These are phyloP conservation scores for Mormyrus proboscirostris DNA, from an alignment of 2,797 vertebrate genomes.

Conservation along the genomic window DNA sequence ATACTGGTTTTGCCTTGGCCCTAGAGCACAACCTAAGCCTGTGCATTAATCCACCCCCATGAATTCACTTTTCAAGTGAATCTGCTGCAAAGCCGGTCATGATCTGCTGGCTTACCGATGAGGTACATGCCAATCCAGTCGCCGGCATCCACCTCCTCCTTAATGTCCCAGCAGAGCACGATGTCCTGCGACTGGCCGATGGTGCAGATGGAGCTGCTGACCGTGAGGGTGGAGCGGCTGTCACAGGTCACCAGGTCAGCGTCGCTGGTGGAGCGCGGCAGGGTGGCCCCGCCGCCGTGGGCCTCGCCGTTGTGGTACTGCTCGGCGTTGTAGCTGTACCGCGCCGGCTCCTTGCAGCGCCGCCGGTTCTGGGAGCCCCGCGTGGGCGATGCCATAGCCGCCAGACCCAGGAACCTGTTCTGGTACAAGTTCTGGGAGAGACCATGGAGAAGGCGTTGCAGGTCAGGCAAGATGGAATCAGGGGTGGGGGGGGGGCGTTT, in stretches of 20 bases:
- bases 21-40: background rate
- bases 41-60: background rate
- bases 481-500: background rate
- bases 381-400: constrained; percentile 90
- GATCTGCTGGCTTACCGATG: constrained; percentile 66
- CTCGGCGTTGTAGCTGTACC: constrained; percentile 80
- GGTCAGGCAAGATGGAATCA: background rate
- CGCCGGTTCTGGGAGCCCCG: constrained; percentile 78
- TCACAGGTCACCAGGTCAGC: constrained; percentile 86
- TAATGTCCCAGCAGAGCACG: constrained; percentile 94
- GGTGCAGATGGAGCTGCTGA: constrained; percentile 82
- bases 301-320: constrained; percentile 72
- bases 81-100: background rate
- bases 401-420: constrained; percentile 89
- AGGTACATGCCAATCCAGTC: constrained; percentile 99
- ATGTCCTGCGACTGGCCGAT: constrained; percentile 84
- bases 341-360: constrained; percentile 76
- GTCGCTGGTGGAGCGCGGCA: constrained; percentile 88
- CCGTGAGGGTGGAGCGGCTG: constrained; percentile 83
- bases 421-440: constrained; percentile 87
- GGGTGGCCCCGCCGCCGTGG: constrained; percentile 62
- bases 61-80: background rate
- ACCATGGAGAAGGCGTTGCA: background rate
- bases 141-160: constrained; percentile 92
- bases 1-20: background rate